Percentiles rank a stretch among this genome's conserved stretches.
Evolutionary conservation across 2,888 invertebrate species (phyloP).

Genomic region (Argyresthia albistria): DNA sequence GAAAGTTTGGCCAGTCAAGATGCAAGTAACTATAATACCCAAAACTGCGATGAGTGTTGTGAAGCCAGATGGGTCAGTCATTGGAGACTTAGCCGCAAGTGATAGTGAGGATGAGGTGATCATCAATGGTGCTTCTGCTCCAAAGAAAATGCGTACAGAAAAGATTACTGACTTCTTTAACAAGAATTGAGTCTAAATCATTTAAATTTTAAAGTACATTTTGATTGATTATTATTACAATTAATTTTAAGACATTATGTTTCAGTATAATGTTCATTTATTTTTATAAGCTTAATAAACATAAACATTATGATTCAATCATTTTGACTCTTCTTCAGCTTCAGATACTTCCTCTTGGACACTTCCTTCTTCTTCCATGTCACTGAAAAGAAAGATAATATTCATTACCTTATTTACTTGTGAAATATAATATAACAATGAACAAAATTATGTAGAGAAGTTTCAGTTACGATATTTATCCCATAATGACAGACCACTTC

Average conservation of each 20-base stretch:
- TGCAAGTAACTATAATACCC: constrained; percentile 35
- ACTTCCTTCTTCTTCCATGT: constrained; percentile 14
- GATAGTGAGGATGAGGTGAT: not conserved
- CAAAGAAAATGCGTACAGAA: not conserved
- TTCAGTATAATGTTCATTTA: not conserved
- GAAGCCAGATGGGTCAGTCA: constrained; percentile 7
- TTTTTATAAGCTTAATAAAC: not conserved
- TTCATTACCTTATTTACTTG: not conserved
- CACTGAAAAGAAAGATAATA: constrained; percentile 16
- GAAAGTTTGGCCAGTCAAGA: constrained; percentile 59
- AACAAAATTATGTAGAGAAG: too few species aligned
- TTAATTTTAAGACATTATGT: not conserved
- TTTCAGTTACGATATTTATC: too few species aligned
- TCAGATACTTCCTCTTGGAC: constrained; percentile 12
- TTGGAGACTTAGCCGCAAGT: not conserved
- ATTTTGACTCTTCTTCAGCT: constrained; percentile 12
- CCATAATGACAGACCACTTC: too few species aligned
- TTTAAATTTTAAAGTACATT: not conserved
- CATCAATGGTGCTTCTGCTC: not conserved
- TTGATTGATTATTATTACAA: too few species aligned
- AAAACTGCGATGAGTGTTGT: constrained; percentile 24
- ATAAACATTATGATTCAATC: constrained; percentile 5
- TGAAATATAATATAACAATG: too few species aligned
- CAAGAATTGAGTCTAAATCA: not conserved
- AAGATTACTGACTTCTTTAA: not conserved